These are phyloP conservation scores for Seira musarum DNA, from an alignment of 2,888 invertebrate genomes.

Conservation along the genomic window DNA sequence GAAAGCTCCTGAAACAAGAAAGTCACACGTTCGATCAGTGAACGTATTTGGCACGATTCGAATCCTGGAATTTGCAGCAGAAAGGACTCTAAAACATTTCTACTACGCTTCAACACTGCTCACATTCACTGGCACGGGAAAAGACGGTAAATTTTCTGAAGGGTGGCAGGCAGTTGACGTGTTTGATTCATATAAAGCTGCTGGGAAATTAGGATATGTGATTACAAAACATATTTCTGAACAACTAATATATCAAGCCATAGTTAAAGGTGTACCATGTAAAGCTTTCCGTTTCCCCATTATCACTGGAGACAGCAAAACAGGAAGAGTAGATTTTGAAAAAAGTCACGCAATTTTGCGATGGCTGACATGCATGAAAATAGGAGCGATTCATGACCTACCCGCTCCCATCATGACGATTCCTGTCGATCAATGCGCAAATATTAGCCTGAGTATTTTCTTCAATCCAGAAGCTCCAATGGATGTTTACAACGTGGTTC, in stretches of 20 bases:
- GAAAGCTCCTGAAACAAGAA: too few species aligned
- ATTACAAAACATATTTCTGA: constrained; percentile 40
- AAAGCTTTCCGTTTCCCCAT: constrained; percentile 29
- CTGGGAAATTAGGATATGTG: constrained; percentile 17
- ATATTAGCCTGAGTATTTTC: constrained; percentile 13
- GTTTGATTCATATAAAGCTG: neutral
- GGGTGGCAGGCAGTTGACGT: constrained; percentile 24
- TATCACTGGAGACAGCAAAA: constrained; percentile 27
- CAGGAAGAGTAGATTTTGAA: constrained; percentile 12
- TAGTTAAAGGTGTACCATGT: constrained; percentile 34
- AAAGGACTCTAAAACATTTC: constrained; percentile 32
- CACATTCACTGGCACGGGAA: neutral
- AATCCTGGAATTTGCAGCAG: constrained; percentile 29
- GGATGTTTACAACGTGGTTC: constrained; percentile 35
- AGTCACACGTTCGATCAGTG: neutral
- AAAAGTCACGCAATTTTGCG: constrained; percentile 14
- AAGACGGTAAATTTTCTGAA: constrained; percentile 14
- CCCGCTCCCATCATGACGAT: neutral
- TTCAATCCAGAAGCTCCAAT: constrained; percentile 11
- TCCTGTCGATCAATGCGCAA: constrained; percentile 33
- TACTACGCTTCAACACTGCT: constrained; percentile 32
- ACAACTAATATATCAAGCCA: constrained; percentile 29
- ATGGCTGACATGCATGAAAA: constrained; percentile 25
- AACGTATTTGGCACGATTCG: constrained; percentile 31
- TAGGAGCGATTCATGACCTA: constrained; percentile 26